Conservation (phyloP, 1,140 invertebrate genomes). For the Adelges cooleyi region DNA sequence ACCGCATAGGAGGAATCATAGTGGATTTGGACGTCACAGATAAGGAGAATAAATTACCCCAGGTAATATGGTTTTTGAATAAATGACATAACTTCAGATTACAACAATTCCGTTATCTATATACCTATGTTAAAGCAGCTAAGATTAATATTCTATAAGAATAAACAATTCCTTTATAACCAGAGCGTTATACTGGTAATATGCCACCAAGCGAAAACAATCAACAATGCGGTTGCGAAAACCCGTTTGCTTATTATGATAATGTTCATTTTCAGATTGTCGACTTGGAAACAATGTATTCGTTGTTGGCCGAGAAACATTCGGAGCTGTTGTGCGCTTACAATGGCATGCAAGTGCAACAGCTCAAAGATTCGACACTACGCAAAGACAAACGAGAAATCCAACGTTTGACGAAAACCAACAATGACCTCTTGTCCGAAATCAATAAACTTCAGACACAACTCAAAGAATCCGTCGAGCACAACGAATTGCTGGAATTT, state of each 20-base stretch:
- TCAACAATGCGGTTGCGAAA: too few relatives aligned
- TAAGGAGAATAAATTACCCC: slow-evolving; percentile 6
- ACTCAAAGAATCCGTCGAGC: slow-evolving; percentile 39
- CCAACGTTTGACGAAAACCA: not conserved
- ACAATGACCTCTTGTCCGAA: not conserved
- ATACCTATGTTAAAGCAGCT: too few relatives aligned
- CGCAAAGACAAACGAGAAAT: slow-evolving; percentile 30
- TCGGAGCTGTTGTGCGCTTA: slow-evolving; percentile 31
- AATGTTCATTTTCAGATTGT: slow-evolving; percentile 34
- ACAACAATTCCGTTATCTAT: too few relatives aligned
- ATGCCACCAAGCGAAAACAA: too few relatives aligned
- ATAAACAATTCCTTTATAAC: too few relatives aligned
- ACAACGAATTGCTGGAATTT: slow-evolving; percentile 42
- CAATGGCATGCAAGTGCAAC: slow-evolving; percentile 23
- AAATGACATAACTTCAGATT: too few relatives aligned
- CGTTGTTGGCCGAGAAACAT: slow-evolving; percentile 33
- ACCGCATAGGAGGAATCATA: not conserved
- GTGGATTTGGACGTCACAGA: not conserved
- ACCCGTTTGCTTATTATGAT: too few relatives aligned
- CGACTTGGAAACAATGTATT: slow-evolving; percentile 33
- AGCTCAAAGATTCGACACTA: slow-evolving; percentile 27
- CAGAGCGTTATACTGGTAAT: too few relatives aligned
- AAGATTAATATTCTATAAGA: too few relatives aligned
- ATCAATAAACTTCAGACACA: slow-evolving; percentile 37
- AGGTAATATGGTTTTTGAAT: too few relatives aligned